Evolutionary conservation across 2,113 vertebrate species (phyloP).

Genomic region (Rynchops niger): DNA sequence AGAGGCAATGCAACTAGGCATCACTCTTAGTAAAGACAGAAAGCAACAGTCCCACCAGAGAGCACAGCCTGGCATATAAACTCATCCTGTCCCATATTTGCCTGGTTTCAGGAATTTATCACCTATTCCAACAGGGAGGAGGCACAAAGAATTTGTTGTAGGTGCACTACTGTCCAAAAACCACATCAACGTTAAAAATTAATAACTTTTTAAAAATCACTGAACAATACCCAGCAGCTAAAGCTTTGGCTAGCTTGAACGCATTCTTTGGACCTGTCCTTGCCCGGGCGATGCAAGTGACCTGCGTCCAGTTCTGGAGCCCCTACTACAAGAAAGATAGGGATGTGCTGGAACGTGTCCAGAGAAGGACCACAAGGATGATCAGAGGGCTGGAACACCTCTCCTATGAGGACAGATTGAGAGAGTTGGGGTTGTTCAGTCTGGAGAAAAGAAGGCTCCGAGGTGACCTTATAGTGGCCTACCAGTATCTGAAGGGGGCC

Average conservation of each 20-base stretch:
- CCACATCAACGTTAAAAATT: neutral
- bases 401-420: too few species aligned
- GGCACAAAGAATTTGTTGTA: neutral
- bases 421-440: too few species aligned
- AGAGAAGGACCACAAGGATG: too few species aligned
- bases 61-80: neutral
- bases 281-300: neutral
- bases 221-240: neutral
- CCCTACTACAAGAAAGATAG: too few species aligned
- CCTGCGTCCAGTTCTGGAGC: too few species aligned
- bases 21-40: neutral
- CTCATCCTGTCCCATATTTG: neutral
- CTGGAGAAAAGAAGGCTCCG: too few species aligned
- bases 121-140: neutral
- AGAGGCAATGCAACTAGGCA: neutral
- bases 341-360: too few species aligned
- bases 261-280: neutral
- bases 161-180: neutral
- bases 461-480: too few species aligned
- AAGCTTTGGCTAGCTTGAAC: neutral
- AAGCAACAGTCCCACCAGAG: neutral
- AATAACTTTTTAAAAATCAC: constrained; percentile 19
- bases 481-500: too few species aligned
- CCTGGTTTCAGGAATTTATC: neutral
- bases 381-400: too few species aligned